Evolutionary conservation across 2,113 vertebrate species (phyloP).

Genomic region (Prionailurus bengalensis): DNA sequence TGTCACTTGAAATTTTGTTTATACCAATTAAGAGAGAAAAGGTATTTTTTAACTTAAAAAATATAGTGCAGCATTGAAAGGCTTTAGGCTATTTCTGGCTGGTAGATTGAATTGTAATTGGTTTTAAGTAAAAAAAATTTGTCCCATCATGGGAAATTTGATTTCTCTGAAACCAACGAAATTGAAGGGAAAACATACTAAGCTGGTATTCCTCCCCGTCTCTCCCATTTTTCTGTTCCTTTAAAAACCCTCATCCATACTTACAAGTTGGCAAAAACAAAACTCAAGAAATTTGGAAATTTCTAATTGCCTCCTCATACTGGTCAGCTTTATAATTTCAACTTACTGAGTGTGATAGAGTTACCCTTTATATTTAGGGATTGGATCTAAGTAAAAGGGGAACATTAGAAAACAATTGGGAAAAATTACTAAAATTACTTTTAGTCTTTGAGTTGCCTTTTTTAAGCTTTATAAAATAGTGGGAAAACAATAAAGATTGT

Average conservation of each 20-base stretch:
- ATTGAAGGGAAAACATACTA: not conserved
- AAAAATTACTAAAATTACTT: conserved; percentile 9
- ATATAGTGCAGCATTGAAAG: conserved; percentile 72
- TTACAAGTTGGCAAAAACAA: conserved; percentile 53
- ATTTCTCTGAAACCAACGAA: conserved; percentile 49
- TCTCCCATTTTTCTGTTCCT: conserved; percentile 52
- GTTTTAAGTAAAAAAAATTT: conserved; percentile 48
- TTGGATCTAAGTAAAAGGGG: not conserved
- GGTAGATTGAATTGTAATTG: conserved; percentile 47
- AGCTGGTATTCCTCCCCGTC: not conserved
- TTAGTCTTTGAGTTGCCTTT: conserved; percentile 55
- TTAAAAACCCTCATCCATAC: conserved; percentile 19
- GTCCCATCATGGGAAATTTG: conserved; percentile 19
- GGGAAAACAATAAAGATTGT: not conserved
- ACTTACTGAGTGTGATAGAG: conserved; percentile 80
- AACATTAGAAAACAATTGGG: conserved; percentile 56
- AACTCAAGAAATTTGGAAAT: conserved; percentile 55
- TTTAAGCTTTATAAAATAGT: conserved; percentile 50
- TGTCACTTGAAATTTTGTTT: not conserved
- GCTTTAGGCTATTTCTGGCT: conserved; percentile 40
- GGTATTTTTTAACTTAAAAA: conserved; percentile 56
- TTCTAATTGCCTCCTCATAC: conserved; percentile 73
- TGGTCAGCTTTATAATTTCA: conserved; percentile 40
- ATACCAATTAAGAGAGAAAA: conserved; percentile 11
- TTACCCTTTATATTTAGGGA: conserved; percentile 67